Conservation (phyloP, 2,113 vertebrate species). For the Callospermophilus lateralis region DNA sequence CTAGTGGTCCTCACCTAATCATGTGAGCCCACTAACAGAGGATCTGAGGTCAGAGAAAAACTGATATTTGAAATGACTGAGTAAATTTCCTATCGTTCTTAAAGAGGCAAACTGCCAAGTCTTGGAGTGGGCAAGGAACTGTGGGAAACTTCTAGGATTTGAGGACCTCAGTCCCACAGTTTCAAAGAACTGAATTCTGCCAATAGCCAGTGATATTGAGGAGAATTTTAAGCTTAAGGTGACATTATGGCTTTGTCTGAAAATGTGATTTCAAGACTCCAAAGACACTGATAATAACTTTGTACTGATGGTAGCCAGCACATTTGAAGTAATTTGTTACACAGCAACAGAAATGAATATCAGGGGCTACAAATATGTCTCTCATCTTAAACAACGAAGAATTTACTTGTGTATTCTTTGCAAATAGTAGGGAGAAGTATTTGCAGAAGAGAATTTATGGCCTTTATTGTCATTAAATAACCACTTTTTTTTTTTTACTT, state of each 20-base stretch:
- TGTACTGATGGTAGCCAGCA: background rate
- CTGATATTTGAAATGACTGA: background rate
- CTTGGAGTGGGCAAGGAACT: background rate
- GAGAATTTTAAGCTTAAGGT: background rate
- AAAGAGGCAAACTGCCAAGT: background rate
- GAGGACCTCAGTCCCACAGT: background rate
- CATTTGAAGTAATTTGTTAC: background rate
- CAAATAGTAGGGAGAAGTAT: background rate
- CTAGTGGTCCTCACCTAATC: background rate
- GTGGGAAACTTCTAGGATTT: too few relatives aligned
- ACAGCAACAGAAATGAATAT: background rate
- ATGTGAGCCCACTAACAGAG: background rate
- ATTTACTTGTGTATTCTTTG: background rate
- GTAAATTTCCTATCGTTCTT: background rate
- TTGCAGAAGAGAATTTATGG: too few relatives aligned
- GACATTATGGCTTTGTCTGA: background rate
- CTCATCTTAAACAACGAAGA: background rate
- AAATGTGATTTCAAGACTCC: background rate
- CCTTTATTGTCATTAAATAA: background rate
- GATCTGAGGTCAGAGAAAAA: background rate
- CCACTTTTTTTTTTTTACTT: background rate
- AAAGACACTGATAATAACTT: background rate
- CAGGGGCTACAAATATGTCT: background rate
- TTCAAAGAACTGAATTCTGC: background rate
- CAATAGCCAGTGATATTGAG: too few relatives aligned